Evolutionary conservation across 2,797 vertebrate genomes (phyloP), one percentile per base, ranked within the genome.

Genomic region (Pygocentrus nattereri): DNA sequence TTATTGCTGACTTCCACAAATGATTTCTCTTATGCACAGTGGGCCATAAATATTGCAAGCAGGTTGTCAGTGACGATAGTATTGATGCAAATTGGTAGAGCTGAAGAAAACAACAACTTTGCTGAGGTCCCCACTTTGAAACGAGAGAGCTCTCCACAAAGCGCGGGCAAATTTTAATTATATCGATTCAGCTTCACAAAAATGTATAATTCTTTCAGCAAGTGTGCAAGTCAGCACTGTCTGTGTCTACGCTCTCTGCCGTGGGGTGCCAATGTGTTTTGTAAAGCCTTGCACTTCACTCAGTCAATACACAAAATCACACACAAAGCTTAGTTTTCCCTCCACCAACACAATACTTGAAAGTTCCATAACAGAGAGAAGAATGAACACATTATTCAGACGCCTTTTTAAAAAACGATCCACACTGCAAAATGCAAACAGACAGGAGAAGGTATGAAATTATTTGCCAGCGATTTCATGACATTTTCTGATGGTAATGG

Each of bases 81-180:
- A 94, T 94, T 93, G 92, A 95, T 92, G 93, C 93, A 95, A 94
- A 95, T 93, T 92, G 91, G 87, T 92, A 89, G 88, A 86, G 91
- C 88, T 74, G 90, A 91, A 56, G 92, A 93, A 94, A 94, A 94
- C 92, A 94, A 94, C 92, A 90, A 93, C 92, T 94, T 93, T 95
- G 94, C 95, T 95, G 95, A 95, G 94, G 92, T 92, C 90, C 92
- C 90, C 93, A 94, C 92, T 95, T 95, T 95, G 93, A 93, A 90
- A 87, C 72, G 82, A 91, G 88, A 92, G 87, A 76, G 90, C 83
- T 91, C 88, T 92, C 92, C 90, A 93, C 92, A 93, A 93, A 88
- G 89, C 88, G 86, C 91, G 65, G 92, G 88, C 89, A 89, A 88
- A 92, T 94, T 95, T 95, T 95, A 95, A 95, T 95, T 95, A 94